Base-by-base conservation (phyloP, 2,113 vertebrate species). In the Cryptotis parvus region DNA sequence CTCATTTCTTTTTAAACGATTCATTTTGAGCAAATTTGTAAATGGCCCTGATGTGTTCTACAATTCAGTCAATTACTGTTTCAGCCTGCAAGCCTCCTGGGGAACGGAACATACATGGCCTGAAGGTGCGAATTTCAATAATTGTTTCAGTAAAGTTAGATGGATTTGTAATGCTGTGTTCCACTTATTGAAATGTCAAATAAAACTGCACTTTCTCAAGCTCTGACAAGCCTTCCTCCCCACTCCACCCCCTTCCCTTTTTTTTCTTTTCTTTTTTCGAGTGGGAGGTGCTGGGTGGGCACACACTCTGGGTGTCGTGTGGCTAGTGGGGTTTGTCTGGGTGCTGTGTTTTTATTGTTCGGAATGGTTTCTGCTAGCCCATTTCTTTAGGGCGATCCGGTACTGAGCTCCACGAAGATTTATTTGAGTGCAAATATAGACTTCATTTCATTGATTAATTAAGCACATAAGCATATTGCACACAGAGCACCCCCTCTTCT, bases 81-180 rank as follows among this genome's bases (percentile, higher is more conserved):
- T 99, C 99, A 99, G 99, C 99, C 98, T 99, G 99, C 98, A 99
- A 99, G 98, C 99, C 99, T 99, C 99, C 99, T 97, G 99, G 99
- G 99, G 99, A 99, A 98, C 98, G 99, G 99, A 99, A 99, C 99
- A 99, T 99, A 98, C 99, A 99, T 98, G 99, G 99, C 99, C 99
- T 99, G 98, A 99, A 99, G 99, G 99, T 99, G 99, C 96, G 98
- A 98, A 99, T 99, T 99, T 99, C 98, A 99, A 99, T 99, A 99
- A 99, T 99, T 99, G 99, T 99, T 99, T 99, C 99, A 98, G 98
- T 96, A 98, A 98, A 98, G 98, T 99, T 98, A 98, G 98, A 99
- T 99, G 98, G 99, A 99, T 99, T 99, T 99, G 98, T 98, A 99
- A 98, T 98, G 98, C 99, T 98, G 98, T 99, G 98, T 99, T 99